These are phyloP conservation scores for Montifringilla adamsi DNA, from an alignment of 2,113 vertebrate species.

Conservation along the genomic window DNA sequence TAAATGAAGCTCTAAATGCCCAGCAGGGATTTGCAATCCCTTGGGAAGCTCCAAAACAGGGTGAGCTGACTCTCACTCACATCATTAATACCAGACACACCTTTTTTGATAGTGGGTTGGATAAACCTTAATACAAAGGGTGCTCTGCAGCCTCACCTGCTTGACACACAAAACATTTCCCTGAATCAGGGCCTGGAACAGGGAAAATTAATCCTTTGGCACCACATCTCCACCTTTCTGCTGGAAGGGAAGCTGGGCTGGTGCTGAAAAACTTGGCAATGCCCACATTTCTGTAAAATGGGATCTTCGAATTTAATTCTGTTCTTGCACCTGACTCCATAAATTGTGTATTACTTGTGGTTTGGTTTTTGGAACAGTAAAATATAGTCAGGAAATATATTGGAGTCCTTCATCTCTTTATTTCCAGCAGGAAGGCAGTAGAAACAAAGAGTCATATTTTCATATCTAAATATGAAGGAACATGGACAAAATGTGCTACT, in stretches of 20 bases:
- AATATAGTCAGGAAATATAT: background rate
- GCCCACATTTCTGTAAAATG: background rate
- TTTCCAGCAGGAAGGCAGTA: background rate
- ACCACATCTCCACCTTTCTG: background rate
- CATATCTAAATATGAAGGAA: background rate
- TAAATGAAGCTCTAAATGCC: background rate
- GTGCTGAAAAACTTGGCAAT: background rate
- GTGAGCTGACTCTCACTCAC: background rate
- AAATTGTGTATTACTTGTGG: background rate
- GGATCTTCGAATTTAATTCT: background rate
- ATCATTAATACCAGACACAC: background rate
- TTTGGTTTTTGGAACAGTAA: background rate
- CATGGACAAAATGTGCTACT: background rate
- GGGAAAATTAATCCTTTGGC: background rate
- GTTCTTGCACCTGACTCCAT: background rate
- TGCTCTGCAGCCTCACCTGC: background rate
- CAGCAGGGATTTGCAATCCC: background rate
- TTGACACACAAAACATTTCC: background rate
- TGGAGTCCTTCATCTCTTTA: background rate
- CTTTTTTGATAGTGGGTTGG: background rate
- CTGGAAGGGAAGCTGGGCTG: background rate
- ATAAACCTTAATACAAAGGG: background rate
- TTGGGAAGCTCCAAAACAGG: background rate
- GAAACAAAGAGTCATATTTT: background rate
- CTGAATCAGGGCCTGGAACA: background rate